Conservation (phyloP, 2,797 vertebrate species). For the Glossophaga mutica region DNA sequence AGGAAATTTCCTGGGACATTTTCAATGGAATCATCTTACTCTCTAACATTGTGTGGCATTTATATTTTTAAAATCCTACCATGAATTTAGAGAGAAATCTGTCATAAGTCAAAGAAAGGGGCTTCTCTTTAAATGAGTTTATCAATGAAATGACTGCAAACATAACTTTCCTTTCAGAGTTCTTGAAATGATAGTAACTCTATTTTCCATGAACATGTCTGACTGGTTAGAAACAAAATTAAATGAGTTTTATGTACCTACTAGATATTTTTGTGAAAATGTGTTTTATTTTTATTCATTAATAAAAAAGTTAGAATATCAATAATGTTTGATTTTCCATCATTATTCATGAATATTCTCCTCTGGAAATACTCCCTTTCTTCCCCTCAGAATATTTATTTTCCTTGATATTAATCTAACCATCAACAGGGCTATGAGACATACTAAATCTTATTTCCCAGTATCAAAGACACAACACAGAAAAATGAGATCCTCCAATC, state of each 20-base stretch:
- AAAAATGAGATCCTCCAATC: slow-evolving; percentile 14
- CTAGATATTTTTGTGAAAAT: slow-evolving; percentile 31
- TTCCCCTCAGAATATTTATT: slow-evolving; percentile 6
- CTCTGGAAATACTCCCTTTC: slow-evolving; percentile 13
- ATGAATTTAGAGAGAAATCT: background rate
- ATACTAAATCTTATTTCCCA: slow-evolving; percentile 42
- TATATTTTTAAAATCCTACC: slow-evolving; percentile 1
- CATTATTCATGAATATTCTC: background rate
- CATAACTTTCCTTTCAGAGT: background rate
- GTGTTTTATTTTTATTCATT: slow-evolving; percentile 6
- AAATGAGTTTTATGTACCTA: background rate
- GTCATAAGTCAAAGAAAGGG: background rate
- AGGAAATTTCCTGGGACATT: background rate
- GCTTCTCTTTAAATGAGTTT: background rate
- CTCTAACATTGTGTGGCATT: background rate
- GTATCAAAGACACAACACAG: slow-evolving; percentile 22
- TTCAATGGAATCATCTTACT: background rate
- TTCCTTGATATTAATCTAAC: slow-evolving; percentile 46
- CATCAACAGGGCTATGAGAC: slow-evolving; percentile 29
- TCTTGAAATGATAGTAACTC: slow-evolving; percentile 4
- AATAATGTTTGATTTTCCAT: background rate
- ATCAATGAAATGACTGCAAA: slow-evolving; percentile 5
- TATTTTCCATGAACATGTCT: background rate
- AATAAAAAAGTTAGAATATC: slow-evolving; percentile 8
- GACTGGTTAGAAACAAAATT: slow-evolving; percentile 7